Evolutionary conservation across 2,888 invertebrate species (phyloP).

Genomic region (Apodemia zela): DNA sequence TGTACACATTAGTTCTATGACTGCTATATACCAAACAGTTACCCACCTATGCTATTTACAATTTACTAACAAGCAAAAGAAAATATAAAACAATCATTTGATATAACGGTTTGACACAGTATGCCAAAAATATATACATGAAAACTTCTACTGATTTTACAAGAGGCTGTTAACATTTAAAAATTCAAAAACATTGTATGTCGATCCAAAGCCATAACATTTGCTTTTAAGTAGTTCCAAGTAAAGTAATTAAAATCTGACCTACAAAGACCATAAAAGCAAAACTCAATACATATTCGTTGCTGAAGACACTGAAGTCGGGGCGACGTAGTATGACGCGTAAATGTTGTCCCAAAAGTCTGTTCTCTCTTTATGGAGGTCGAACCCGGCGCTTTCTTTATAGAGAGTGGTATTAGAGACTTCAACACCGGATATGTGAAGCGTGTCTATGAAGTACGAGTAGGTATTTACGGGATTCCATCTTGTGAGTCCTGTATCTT

Average conservation of each 20-base stretch:
- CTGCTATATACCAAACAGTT: too few species aligned
- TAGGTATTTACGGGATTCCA: slow-evolving; percentile 26
- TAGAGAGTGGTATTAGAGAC: slow-evolving; percentile 25
- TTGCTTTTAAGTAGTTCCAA: not conserved
- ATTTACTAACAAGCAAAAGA: too few species aligned
- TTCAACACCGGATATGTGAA: slow-evolving; percentile 35
- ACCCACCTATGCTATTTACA: too few species aligned
- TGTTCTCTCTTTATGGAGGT: slow-evolving; percentile 39
- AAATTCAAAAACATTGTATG: not conserved
- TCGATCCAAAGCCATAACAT: not conserved
- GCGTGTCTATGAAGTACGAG: not conserved
- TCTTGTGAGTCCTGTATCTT: slow-evolving; percentile 2
- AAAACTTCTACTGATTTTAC: too few species aligned
- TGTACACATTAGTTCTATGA: too few species aligned
- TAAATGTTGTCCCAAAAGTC: slow-evolving; percentile 40
- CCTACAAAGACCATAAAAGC: slow-evolving; percentile 1
- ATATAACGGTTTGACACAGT: too few species aligned
- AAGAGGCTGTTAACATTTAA: too few species aligned
- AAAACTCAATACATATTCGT: slow-evolving; percentile 24
- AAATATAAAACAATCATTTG: too few species aligned
- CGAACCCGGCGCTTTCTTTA: slow-evolving; percentile 30
- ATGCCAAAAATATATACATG: too few species aligned
- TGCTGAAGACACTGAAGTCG: slow-evolving; percentile 36
- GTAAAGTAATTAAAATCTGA: not conserved
- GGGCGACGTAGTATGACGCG: slow-evolving; percentile 32